These are phyloP conservation scores for Heterodera schachtii DNA, from an alignment of 1,140 invertebrate species.

Conservation along the genomic window DNA sequence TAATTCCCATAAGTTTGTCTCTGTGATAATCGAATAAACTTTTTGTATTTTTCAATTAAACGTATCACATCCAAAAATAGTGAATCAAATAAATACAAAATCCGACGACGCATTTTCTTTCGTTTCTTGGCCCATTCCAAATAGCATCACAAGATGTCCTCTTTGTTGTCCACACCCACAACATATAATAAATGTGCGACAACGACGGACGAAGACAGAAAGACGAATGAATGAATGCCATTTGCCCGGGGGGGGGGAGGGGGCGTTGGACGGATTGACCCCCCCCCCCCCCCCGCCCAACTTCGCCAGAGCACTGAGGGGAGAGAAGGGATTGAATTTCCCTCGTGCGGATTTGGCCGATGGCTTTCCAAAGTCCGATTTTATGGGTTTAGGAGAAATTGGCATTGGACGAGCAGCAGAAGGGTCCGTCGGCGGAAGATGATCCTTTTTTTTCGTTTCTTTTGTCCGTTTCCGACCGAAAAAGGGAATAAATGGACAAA, in stretches of 20 bases:
- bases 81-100: not conserved
- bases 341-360: not conserved
- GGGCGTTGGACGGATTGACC: not conserved
- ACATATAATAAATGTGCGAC: constrained; percentile 1
- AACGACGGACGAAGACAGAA: not conserved
- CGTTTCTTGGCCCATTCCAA: not conserved
- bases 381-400: not conserved
- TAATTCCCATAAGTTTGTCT: no score
- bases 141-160: not conserved
- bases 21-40: not conserved
- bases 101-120: not conserved
- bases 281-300: not conserved
- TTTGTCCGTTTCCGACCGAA: no score
- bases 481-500: no score
- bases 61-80: no score
- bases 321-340: not conserved
- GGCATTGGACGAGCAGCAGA: not conserved
- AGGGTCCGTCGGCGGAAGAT: no score
- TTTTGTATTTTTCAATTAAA: not conserved
- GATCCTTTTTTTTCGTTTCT: no score
- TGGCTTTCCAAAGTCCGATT: not conserved
- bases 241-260: not conserved
- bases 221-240: not conserved
- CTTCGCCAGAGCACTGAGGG: not conserved
- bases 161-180: not conserved